phyloP scores from a whole-genome alignment of 2,113 vertebrate species.

The Siniperca knerii region DNA sequence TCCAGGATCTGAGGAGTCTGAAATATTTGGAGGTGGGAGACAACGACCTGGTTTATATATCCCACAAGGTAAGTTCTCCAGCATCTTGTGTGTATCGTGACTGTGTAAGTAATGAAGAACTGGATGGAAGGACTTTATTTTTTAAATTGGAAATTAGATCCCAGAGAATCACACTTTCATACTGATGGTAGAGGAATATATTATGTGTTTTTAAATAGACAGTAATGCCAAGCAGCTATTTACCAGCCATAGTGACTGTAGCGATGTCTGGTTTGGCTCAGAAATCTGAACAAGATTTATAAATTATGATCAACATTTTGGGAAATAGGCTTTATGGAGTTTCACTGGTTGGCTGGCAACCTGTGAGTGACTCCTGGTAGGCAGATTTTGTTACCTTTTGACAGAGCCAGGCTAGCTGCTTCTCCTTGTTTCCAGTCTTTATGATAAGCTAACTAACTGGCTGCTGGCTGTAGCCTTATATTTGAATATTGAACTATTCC shows the following conservation, averaged over 20 bases:
- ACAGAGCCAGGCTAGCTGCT: not conserved
- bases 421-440: not conserved
- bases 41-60: conserved; percentile 98
- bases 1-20: conserved; percentile 92
- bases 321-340: not conserved
- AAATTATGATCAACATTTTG: not conserved
- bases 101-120: not conserved
- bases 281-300: not conserved
- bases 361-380: not conserved
- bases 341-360: not conserved
- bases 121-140: not conserved
- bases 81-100: not conserved
- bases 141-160: conserved; percentile 1
- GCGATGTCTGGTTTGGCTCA: not conserved
- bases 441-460: too few relatives aligned
- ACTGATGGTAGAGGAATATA: not conserved
- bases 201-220: not conserved
- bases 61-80: conserved; percentile 83
- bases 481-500: not conserved
- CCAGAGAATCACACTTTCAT: not conserved
- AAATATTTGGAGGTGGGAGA: conserved; percentile 93
- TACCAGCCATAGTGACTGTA: not conserved
- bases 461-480: not conserved
- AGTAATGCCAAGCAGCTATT: not conserved
- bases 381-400: not conserved